phyloP scores from a whole-genome alignment of 2,113 vertebrate genomes.

The Microtus pennsylvanicus region DNA sequence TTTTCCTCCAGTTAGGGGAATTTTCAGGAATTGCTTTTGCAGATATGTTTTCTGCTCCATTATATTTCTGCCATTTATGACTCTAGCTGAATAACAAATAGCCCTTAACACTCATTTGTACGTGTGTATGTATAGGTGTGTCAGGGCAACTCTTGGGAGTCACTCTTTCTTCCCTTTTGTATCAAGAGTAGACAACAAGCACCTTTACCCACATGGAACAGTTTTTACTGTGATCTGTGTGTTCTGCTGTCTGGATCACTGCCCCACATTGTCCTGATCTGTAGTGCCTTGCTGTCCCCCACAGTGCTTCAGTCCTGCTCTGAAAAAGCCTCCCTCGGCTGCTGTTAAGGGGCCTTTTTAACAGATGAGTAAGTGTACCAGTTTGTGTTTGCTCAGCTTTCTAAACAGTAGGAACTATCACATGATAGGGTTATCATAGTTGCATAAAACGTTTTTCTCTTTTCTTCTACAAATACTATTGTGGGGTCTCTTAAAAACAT shows the following conservation, averaged over 20 bases:
- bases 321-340: neutral
- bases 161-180: neutral
- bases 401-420: slow-evolving; percentile 23
- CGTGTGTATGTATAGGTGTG: neutral
- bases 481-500: neutral
- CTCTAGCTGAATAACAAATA: neutral
- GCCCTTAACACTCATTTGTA: neutral
- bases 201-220: neutral
- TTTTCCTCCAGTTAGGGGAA: neutral
- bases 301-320: neutral
- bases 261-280: neutral
- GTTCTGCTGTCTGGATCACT: neutral
- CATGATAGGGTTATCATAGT: neutral
- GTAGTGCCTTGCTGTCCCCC: neutral
- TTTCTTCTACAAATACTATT: slow-evolving; percentile 17
- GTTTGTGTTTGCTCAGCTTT: neutral
- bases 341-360: neutral
- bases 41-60: neutral
- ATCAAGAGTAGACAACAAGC: neutral
- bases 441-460: slow-evolving; percentile 19
- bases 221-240: neutral
- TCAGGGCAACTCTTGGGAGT: neutral
- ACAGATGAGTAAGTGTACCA: neutral
- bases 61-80: neutral
- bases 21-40: slow-evolving; percentile 11